Percentiles rank a stretch among this genome's conserved stretches.
These are phyloP conservation scores for Psammodynastes pulverulentus DNA, from an alignment of 2,113 vertebrate genomes.

Conservation along the genomic window DNA sequence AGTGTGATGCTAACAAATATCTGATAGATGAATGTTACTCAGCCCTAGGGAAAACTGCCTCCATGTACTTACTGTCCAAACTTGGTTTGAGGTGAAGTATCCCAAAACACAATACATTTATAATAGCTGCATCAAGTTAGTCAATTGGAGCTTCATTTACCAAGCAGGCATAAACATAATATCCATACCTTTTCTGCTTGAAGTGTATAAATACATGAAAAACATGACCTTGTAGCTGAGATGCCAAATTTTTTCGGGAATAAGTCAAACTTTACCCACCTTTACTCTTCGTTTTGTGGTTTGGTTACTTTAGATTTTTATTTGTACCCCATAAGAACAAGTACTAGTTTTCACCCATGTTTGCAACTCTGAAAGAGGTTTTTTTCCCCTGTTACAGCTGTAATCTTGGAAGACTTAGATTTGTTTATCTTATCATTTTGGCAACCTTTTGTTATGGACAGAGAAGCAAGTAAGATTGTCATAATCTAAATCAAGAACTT, in stretches of 20 bases:
- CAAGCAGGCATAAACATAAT: not conserved
- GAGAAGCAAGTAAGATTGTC: not conserved
- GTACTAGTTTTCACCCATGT: not conserved
- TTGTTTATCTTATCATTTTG: not conserved
- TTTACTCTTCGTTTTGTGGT: not conserved
- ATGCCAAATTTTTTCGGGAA: not conserved
- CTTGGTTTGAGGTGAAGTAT: not conserved
- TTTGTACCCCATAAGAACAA: not conserved
- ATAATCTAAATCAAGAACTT: not conserved
- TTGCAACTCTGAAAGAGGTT: not conserved
- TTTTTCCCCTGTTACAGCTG: accelerated
- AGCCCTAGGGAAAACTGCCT: not conserved
- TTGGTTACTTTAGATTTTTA: not conserved
- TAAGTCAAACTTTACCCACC: not conserved
- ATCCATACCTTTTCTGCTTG: not conserved
- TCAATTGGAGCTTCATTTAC: not conserved
- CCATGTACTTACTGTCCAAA: not conserved
- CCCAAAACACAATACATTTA: not conserved
- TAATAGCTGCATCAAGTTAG: not conserved
- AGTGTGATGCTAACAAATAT: not conserved
- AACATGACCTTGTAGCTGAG: not conserved
- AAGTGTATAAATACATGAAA: not conserved
- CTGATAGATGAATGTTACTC: not conserved
- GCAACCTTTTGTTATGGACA: not conserved
- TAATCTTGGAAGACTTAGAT: not conserved